phyloP scores from a whole-genome alignment of 2,888 invertebrate species.

The Euzetes globulus region DNA sequence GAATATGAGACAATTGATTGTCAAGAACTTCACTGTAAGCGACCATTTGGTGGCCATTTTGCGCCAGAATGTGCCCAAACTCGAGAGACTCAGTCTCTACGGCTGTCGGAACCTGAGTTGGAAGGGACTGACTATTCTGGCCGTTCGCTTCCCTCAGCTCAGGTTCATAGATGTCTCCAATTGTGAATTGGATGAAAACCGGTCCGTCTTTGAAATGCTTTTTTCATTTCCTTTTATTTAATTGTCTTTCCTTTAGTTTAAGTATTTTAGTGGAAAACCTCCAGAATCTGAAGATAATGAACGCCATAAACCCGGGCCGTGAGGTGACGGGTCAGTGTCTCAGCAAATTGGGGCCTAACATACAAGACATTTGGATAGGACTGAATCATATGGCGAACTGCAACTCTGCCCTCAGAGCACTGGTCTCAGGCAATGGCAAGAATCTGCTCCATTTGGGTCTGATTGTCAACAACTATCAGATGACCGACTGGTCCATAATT shows the following conservation, averaged over 20 bases:
- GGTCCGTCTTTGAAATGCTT: background rate
- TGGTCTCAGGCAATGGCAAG: conserved; percentile 22
- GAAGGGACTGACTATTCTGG: conserved; percentile 15
- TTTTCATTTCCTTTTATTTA: background rate
- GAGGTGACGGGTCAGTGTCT: conserved; percentile 20
- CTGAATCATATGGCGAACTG: background rate
- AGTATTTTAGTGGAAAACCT: conserved; percentile 20
- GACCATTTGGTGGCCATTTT: conserved; percentile 26
- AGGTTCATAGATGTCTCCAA: conserved; percentile 17
- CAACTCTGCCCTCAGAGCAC: background rate
- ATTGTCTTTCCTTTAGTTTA: background rate
- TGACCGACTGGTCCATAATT: background rate
- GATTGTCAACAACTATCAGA: conserved; percentile 3
- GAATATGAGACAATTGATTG: conserved; percentile 24
- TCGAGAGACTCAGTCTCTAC: conserved; percentile 1
- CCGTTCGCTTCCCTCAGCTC: background rate
- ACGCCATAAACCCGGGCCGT: conserved; percentile 18
- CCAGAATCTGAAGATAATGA: conserved; percentile 21
- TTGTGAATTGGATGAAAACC: conserved; percentile 24
- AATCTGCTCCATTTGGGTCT: conserved; percentile 20
- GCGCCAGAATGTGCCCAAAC: conserved; percentile 3
- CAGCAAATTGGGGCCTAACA: conserved; percentile 5
- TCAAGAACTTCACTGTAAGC: conserved; percentile 13
- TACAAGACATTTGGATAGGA: conserved; percentile 22
- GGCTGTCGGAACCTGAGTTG: conserved; percentile 19